Evolutionary conservation across 2,888 invertebrate genomes (phyloP), one percentile per base, ranked within the genome.

Genomic region (Drosophila formosana): DNA sequence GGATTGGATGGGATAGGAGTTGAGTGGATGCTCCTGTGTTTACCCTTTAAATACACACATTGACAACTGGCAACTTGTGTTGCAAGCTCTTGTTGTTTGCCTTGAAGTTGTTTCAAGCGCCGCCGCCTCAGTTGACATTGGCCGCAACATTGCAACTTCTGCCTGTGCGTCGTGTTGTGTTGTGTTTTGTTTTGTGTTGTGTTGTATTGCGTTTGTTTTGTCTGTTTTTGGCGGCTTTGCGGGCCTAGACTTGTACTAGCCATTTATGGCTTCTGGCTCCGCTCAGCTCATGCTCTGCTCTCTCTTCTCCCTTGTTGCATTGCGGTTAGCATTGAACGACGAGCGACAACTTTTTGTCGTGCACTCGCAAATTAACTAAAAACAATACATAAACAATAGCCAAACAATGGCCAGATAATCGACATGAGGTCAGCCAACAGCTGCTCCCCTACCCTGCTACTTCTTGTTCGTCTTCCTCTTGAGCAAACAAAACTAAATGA

Each of bases 221-320:
- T 66, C 68, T 75, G 80, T 82, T 85, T 73, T 81, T 76, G 80
- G 80, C 66, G 57, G 66, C 73, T 70, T 65, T 77, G 56, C 30
- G 57, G 58, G 81, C 73, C 80, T 85, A 78, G 89, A 87, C 87
- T 85, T 79, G 89, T 84, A 81, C 81, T 85, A 81, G 78, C 85
- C 85, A 83, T 89, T 87, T 85, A 85, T 85, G 85, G 85, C 85
- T 85, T 85, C 89, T 77, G 88, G 67, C 73, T 64, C 47, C 46
- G 43, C 37, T 34, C 46, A 25, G 28, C 43, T 50, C 32, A n/a
- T n/a, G n/a, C n/a, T 11, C 45, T n/a, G 28, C 43, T 39, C 39
- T 55, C 23, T 32, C 46, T 32, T 11, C 41, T 46, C n/a, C 34
- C 34, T 53, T 56, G 4, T 47, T 61, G 58, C 58, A 53, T 69